Evolutionary conservation across 2,888 invertebrate species (phyloP).

Genomic region (Rugalucina vietnamica): DNA sequence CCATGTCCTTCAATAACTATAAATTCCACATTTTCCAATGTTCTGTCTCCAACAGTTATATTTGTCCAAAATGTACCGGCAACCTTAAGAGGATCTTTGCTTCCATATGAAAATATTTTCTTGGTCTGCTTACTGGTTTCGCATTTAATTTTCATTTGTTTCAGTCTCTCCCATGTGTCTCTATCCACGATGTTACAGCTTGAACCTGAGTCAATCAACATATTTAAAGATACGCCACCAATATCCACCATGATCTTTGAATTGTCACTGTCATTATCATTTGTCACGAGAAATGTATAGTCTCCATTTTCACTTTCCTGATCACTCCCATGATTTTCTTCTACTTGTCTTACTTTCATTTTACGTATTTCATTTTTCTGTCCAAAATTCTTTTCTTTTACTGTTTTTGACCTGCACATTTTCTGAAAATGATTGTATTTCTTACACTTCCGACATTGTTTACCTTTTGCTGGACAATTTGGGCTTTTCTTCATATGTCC

Average conservation of each 20-base stretch:
- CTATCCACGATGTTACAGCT: neutral
- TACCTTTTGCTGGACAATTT: slow-evolving; percentile 23
- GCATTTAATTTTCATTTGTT: slow-evolving; percentile 13
- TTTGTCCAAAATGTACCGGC: slow-evolving; percentile 34
- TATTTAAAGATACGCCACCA: neutral
- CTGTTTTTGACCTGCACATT: too few relatives aligned
- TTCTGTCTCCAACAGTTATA: slow-evolving; percentile 1
- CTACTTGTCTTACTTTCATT: too few relatives aligned
- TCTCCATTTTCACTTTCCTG: neutral
- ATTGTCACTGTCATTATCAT: neutral
- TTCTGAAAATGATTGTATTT: too few relatives aligned
- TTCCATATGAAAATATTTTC: slow-evolving; percentile 32
- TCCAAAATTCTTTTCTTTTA: too few relatives aligned
- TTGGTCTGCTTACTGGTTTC: neutral
- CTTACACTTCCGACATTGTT: slow-evolving; percentile 29
- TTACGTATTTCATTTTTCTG: too few relatives aligned
- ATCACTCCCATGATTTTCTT: too few relatives aligned
- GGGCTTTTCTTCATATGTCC: slow-evolving; percentile 19
- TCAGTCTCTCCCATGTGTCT: neutral
- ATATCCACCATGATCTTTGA: neutral
- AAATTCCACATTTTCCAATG: slow-evolving; percentile 15
- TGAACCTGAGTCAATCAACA: slow-evolving; percentile 23
- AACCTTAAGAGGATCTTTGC: slow-evolving; percentile 22
- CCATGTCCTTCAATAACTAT: slow-evolving; percentile 23
- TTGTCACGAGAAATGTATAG: neutral